A percentile compares a stretch with the other conserved stretches of the same genome.
These are phyloP conservation scores for Lutraria rhynchaena DNA, from an alignment of 1,140 invertebrate genomes.

Conservation along the genomic window DNA sequence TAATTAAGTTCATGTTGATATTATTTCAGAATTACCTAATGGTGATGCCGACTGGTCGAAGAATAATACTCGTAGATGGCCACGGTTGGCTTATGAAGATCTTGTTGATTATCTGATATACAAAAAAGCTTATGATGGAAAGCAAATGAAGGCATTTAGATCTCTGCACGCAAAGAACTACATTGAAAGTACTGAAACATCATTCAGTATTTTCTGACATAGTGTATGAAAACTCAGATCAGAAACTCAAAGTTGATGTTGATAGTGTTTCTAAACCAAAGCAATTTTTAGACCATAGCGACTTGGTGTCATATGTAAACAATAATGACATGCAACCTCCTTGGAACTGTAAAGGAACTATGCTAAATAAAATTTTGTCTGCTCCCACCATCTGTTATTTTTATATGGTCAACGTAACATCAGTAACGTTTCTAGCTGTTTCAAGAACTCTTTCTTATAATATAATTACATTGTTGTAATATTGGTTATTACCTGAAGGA, in stretches of 20 bases:
- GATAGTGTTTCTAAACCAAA: constrained; percentile 1
- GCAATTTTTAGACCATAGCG: constrained; percentile 16
- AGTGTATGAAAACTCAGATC: background rate
- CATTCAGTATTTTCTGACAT: constrained; percentile 6
- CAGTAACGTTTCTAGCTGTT: no score
- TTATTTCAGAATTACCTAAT: constrained; percentile 28
- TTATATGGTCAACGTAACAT: no score
- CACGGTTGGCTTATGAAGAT: constrained; percentile 38
- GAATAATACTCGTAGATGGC: constrained; percentile 13
- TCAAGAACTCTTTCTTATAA: no score
- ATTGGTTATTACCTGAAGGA: no score
- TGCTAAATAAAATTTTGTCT: constrained; percentile 10
- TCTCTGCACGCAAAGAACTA: constrained; percentile 30
- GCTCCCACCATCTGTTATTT: no score
- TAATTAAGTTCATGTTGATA: no score
- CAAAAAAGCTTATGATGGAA: constrained; percentile 35
- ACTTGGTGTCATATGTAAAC: background rate
- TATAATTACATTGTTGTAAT: no score
- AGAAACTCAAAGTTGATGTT: background rate
- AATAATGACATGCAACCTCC: background rate
- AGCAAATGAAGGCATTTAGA: constrained; percentile 39
- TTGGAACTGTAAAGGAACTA: constrained; percentile 24
- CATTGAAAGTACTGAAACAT: constrained; percentile 6
- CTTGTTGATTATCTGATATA: constrained; percentile 33
- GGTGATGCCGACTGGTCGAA: constrained; percentile 22